phyloP scores from a whole-genome alignment of 2,888 invertebrate species.

The Gasteruption jaculator region DNA sequence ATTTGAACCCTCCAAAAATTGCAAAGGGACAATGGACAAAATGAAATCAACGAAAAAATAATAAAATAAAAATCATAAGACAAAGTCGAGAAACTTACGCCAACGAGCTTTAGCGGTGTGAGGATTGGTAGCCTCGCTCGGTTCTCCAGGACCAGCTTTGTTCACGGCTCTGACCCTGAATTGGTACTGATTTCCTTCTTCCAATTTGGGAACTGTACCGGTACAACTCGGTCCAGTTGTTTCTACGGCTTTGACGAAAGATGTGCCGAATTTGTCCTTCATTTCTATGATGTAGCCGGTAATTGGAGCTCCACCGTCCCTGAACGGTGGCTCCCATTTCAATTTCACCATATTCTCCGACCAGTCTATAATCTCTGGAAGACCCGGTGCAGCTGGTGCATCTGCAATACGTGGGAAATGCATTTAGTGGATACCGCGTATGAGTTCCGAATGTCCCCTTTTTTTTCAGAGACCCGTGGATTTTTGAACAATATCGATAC shows the following conservation, averaged over 20 bases:
- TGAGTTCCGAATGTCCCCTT: no score
- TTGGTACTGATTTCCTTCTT: conserved; percentile 93
- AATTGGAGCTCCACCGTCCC: conserved; percentile 91
- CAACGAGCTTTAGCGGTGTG: conserved; percentile 85
- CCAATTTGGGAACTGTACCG: conserved; percentile 83
- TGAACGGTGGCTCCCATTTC: conserved; percentile 85
- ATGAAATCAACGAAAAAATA: background rate
- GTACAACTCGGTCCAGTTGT: conserved; percentile 78
- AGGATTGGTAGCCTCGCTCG: conserved; percentile 87
- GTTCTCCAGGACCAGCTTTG: conserved; percentile 90
- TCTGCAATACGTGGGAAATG: conserved; percentile 52
- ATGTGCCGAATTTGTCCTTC: conserved; percentile 81
- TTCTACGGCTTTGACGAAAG: conserved; percentile 81
- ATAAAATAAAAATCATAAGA: background rate
- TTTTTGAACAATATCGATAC: no score
- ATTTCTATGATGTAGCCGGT: conserved; percentile 90
- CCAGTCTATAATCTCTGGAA: conserved; percentile 87
- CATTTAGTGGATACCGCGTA: background rate
- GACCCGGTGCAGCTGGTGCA: conserved; percentile 80
- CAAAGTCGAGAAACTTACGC: conserved; percentile 60
- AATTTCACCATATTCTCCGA: conserved; percentile 86
- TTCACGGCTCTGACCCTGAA: conserved; percentile 93
- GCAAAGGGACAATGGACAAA: no score
- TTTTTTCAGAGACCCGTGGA: no score
- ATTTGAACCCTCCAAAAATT: no score